These are phyloP conservation scores for Adelphocoris suturalis DNA, from an alignment of 2,888 invertebrate genomes.

Conservation along the genomic window DNA sequence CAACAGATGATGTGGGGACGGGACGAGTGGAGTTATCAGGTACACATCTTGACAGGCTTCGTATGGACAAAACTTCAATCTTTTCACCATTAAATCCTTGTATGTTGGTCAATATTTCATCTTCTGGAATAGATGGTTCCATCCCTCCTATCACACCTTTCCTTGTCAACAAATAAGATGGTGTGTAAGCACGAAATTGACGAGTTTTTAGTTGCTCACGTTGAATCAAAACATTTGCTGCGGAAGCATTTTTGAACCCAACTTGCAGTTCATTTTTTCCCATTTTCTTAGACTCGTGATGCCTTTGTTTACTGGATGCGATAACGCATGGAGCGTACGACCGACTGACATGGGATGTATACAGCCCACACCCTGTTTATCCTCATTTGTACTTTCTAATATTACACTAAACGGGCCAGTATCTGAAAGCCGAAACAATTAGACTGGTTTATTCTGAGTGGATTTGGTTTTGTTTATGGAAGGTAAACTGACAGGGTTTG, in stretches of 20 bases:
- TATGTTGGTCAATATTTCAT: neutral
- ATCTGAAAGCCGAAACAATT: neutral
- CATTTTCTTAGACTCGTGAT: neutral
- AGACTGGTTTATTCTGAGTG: neutral
- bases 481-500: neutral
- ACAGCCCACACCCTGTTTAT: neutral
- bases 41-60: neutral
- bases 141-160: neutral
- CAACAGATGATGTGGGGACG: neutral
- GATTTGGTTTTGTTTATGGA: neutral
- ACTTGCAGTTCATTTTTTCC: neutral
- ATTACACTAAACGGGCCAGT: neutral
- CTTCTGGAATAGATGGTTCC: neutral
- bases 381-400: conserved; percentile 16
- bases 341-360: neutral
- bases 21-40: neutral
- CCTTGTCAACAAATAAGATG: neutral
- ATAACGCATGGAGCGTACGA: neutral
- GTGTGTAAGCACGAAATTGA: neutral
- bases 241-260: neutral
- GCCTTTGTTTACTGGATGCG: neutral
- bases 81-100: neutral
- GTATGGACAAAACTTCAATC: neutral
- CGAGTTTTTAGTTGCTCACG: neutral
- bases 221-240: neutral